phyloP scores from a whole-genome alignment of 1,140 invertebrate species.

The Rhagoletis zephyria region DNA sequence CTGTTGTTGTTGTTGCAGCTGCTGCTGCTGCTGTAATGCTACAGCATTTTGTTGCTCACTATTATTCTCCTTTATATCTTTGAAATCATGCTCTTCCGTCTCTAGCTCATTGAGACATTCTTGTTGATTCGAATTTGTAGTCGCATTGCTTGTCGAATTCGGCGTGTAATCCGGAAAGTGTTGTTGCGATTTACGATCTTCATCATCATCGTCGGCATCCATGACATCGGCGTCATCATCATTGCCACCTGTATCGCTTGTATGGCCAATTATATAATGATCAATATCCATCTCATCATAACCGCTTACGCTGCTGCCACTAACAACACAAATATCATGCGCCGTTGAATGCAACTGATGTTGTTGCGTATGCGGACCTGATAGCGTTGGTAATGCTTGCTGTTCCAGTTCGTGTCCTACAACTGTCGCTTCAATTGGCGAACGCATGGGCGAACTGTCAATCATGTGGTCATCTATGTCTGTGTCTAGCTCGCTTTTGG shows the following conservation, averaged over 20 bases:
- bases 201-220: constrained; percentile 60
- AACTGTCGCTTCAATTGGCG: constrained; percentile 50
- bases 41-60: constrained; percentile 17
- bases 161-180: constrained; percentile 53
- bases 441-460: constrained; percentile 60
- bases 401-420: constrained; percentile 49
- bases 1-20: neutral
- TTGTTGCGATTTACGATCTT: constrained; percentile 61
- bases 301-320: constrained; percentile 60
- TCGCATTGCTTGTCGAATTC: constrained; percentile 20
- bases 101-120: neutral
- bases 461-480: constrained; percentile 65
- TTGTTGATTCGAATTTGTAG: constrained; percentile 7
- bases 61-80: constrained; percentile 32
- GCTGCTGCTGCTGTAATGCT: constrained; percentile 54
- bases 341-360: neutral
- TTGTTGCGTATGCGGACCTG: constrained; percentile 61
- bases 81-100: neutral
- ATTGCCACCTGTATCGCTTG: constrained; percentile 53
- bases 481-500: constrained; percentile 61
- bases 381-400: constrained; percentile 61
- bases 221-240: constrained; percentile 59
- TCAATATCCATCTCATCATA: constrained; percentile 72
- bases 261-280: constrained; percentile 68
- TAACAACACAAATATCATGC: constrained; percentile 53